These are phyloP conservation scores for Micronycteris hirsuta DNA, from an alignment of 2,113 vertebrate species.

Conservation along the genomic window DNA sequence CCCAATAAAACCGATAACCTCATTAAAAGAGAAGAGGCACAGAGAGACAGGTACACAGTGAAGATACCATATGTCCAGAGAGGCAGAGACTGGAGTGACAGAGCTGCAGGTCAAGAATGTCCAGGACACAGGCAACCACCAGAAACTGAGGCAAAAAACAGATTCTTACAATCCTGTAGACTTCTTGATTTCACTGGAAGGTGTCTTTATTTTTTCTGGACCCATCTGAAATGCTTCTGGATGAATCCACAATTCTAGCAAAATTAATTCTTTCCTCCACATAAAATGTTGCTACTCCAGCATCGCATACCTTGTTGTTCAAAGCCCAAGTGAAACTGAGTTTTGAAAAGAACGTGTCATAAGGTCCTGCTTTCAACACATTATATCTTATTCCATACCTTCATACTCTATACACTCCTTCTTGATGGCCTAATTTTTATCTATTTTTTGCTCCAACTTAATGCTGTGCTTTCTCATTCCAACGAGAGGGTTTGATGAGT, in stretches of 20 bases:
- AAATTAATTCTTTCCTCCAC: background rate
- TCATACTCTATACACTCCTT: background rate
- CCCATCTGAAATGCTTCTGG: background rate
- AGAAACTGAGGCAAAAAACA: background rate
- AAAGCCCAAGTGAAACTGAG: background rate
- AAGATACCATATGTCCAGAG: too few species aligned
- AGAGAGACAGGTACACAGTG: background rate
- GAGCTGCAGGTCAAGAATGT: fast-evolving
- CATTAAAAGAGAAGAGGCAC: too few species aligned
- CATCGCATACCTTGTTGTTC: background rate
- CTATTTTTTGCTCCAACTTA: background rate
- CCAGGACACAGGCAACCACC: background rate
- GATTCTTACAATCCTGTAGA: fast-evolving
- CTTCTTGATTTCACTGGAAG: background rate
- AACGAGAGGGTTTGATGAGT: background rate
- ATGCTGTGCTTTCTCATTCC: background rate
- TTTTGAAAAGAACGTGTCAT: background rate
- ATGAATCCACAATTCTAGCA: background rate
- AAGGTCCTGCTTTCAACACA: background rate
- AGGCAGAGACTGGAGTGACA: fast-evolving
- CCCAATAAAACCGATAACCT: background rate
- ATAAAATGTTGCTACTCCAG: background rate
- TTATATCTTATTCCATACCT: background rate
- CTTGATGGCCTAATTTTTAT: background rate
- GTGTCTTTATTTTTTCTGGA: background rate